Evolutionary conservation across 2,113 vertebrate genomes (phyloP).

Genomic region (Xenopus laevis): DNA sequence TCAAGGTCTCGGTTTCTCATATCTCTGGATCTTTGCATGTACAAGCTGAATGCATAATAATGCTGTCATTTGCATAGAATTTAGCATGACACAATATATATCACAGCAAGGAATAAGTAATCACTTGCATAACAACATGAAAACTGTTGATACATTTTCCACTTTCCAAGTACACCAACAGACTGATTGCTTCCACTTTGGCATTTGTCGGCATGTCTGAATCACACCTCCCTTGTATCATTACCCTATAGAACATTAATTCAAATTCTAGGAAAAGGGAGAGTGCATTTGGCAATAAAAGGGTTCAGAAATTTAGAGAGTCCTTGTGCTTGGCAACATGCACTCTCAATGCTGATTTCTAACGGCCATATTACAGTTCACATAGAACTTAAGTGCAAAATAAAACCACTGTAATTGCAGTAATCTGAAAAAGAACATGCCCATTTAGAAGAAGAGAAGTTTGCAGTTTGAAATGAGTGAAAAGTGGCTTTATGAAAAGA

Average conservation of each 20-base stretch:
- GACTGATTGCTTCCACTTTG: too few species aligned
- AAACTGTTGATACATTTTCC: too few species aligned
- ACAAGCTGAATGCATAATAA: background rate
- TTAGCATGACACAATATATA: background rate
- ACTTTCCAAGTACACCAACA: too few species aligned
- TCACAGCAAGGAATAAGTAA: background rate
- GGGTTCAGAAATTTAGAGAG: background rate
- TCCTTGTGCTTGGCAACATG: background rate
- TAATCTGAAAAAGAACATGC: background rate
- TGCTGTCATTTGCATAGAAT: background rate
- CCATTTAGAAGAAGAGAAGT: conserved; percentile 22
- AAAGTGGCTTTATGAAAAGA: conserved; percentile 26
- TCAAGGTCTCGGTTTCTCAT: too few species aligned
- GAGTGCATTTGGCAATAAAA: background rate
- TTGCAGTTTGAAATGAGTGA: conserved; percentile 37
- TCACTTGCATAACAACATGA: background rate
- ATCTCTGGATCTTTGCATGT: background rate
- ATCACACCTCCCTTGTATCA: background rate
- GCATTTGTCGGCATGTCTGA: background rate
- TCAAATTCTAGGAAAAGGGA: background rate
- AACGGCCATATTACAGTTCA: conserved; percentile 12
- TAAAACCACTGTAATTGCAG: conserved; percentile 25
- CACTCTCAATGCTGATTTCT: background rate
- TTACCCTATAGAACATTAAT: background rate
- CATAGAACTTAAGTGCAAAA: conserved; percentile 10